Base-by-base conservation (phyloP, 2,888 invertebrate species). In the Oscheius sp. region DNA sequence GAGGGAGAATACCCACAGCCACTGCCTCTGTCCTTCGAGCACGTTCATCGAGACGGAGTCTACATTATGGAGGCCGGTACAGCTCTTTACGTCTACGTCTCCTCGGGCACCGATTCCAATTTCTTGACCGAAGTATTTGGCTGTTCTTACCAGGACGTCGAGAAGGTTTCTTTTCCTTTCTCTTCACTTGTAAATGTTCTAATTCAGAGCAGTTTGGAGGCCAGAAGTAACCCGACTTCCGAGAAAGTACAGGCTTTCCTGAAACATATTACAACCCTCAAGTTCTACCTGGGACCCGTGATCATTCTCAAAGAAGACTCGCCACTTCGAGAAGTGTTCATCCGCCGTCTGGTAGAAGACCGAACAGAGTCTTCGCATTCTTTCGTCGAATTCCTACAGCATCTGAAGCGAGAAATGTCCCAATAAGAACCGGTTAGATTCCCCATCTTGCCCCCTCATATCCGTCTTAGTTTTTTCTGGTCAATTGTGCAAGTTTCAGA, bases 331-430 rank as follows among this genome's bases (percentile, higher is more conserved):
- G 92, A 92, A 74, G 90, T 93, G 84, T 96, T 99, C 91, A 93
- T 94, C 78, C 95, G 96, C 89, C 93, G 93, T 86, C 92, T 99
- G 87, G 92, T 96, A 63, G 98, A 99, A 90, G 99, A 99, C 91
- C 92, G 96, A 88, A 93, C 94, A 79, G 98, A 99, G 90, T 94
- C 94, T 74, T 93, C 95, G 71, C 93, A 96, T 91, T 96, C 96
- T 84, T 98, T 98, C 92, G 95, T 95, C 91, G 98, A 99, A 92
- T 99, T 99, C 92, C 92, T 99, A 90, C 96, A 98, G 91, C 96
- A 96, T 91, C 76, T 91, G 59, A 82, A 83, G 73, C 79, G 83
- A 57, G 88, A 88, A 76, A 84, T 88, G 53, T 58, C 59, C 48
- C 29, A 57, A 29, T 72, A 66, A 50, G 4, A 10, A 53, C 35